phyloP scores from a whole-genome alignment of 2,113 vertebrate species.

The Promerops cafer region DNA sequence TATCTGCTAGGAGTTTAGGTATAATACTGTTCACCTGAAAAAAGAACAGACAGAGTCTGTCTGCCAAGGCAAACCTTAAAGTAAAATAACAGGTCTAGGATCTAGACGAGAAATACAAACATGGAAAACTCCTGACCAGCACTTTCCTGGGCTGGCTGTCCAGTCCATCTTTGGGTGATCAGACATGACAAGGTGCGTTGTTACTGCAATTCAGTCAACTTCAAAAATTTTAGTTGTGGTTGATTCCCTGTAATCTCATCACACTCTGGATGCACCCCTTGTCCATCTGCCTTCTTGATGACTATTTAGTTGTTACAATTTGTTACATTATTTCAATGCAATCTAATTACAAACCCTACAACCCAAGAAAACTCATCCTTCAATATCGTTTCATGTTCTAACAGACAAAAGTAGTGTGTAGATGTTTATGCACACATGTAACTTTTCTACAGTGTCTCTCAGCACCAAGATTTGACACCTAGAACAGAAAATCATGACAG shows the following conservation, averaged over 20 bases:
- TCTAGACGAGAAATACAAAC: neutral
- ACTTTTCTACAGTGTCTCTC: neutral
- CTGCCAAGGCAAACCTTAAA: neutral
- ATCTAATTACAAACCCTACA: neutral
- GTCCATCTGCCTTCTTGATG: neutral
- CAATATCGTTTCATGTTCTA: neutral
- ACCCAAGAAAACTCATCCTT: neutral
- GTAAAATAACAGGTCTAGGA: neutral
- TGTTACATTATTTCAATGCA: neutral
- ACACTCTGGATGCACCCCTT: fast-evolving
- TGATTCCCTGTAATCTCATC: neutral
- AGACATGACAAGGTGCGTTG: neutral
- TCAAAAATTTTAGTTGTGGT: neutral
- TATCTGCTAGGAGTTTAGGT: neutral
- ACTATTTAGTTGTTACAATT: neutral
- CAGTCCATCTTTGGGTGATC: neutral
- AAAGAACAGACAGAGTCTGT: neutral
- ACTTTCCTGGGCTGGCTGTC: neutral
- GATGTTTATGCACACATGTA: neutral
- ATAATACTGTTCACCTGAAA: neutral
- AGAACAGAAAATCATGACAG: neutral
- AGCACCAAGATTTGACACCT: neutral
- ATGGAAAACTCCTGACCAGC: neutral
- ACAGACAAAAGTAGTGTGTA: neutral
- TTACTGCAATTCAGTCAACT: neutral